phyloP scores from a whole-genome alignment of 2,113 vertebrate genomes.

The Carassius carassius region DNA sequence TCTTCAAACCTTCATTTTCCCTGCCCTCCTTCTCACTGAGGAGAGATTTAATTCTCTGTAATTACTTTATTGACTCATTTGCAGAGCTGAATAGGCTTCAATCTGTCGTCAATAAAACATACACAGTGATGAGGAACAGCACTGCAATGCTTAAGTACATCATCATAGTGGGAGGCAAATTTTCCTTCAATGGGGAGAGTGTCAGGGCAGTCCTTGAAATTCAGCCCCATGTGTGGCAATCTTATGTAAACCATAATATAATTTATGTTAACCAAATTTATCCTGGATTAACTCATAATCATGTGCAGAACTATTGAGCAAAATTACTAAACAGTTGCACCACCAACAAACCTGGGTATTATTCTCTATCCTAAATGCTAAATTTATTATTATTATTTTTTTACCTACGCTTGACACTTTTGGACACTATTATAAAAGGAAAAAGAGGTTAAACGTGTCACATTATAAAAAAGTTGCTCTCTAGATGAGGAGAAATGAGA shows the following conservation, averaged over 20 bases:
- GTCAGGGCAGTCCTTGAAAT: neutral
- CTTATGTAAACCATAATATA: neutral
- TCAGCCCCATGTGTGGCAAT: neutral
- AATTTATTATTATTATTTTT: too few species aligned
- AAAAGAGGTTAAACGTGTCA: neutral
- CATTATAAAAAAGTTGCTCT: neutral
- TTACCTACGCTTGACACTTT: neutral
- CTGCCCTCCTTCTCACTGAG: slow-evolving; percentile 59
- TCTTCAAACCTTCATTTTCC: slow-evolving; percentile 53
- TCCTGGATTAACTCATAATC: neutral
- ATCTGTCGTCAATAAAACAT: slow-evolving; percentile 78
- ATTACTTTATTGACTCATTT: slow-evolving; percentile 82
- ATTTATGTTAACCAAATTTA: neutral
- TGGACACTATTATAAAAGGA: neutral
- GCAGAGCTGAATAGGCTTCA: slow-evolving; percentile 68
- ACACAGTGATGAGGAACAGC: slow-evolving; percentile 73
- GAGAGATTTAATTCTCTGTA: slow-evolving; percentile 75
- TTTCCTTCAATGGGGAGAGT: slow-evolving; percentile 1
- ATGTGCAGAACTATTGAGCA: neutral
- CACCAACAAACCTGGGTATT: too few species aligned
- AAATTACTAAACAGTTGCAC: neutral
- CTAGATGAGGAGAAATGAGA: neutral
- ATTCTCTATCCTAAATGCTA: neutral
- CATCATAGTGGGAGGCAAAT: slow-evolving; percentile 63
- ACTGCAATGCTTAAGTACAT: slow-evolving; percentile 63